phyloP scores from a whole-genome alignment of 1,140 invertebrate species.

The Papilio machaon region DNA sequence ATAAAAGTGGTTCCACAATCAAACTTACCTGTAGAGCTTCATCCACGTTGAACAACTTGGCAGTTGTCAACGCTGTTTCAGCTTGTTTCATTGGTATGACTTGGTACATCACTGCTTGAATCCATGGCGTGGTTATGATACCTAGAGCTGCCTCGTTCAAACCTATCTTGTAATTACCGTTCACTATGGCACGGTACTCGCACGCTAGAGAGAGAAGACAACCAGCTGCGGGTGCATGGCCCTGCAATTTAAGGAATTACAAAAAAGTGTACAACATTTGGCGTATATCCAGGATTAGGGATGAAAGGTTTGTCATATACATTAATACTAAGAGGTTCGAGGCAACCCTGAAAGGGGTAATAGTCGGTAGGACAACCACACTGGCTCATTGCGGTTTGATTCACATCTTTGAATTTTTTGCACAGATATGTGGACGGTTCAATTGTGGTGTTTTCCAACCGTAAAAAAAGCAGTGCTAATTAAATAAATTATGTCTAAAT shows the following conservation, averaged over 20 bases:
- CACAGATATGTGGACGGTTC: too few species aligned
- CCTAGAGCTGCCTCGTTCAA: constrained; percentile 88
- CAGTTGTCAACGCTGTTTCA: constrained; percentile 87
- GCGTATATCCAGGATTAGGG: too few species aligned
- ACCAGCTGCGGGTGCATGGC: constrained; percentile 89
- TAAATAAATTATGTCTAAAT: too few species aligned
- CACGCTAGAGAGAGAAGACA: constrained; percentile 88
- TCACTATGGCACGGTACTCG: constrained; percentile 90
- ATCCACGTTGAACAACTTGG: constrained; percentile 85
- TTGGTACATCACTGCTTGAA: constrained; percentile 81
- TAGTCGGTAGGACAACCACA: too few species aligned
- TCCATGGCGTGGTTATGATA: constrained; percentile 87
- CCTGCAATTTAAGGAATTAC: constrained; percentile 44
- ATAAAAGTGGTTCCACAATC: neutral
- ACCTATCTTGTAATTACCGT: constrained; percentile 88
- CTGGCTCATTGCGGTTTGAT: too few species aligned
- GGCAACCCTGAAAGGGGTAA: too few species aligned
- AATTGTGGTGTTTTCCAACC: too few species aligned
- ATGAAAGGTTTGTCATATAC: too few species aligned
- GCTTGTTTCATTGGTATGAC: constrained; percentile 83
- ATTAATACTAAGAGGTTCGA: too few species aligned
- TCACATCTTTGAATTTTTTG: too few species aligned
- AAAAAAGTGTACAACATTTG: neutral
- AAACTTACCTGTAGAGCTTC: constrained; percentile 84
- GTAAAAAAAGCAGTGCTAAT: too few species aligned